Evolutionary conservation across 2,888 invertebrate species (phyloP).

Genomic region (Parnassius glacialis): DNA sequence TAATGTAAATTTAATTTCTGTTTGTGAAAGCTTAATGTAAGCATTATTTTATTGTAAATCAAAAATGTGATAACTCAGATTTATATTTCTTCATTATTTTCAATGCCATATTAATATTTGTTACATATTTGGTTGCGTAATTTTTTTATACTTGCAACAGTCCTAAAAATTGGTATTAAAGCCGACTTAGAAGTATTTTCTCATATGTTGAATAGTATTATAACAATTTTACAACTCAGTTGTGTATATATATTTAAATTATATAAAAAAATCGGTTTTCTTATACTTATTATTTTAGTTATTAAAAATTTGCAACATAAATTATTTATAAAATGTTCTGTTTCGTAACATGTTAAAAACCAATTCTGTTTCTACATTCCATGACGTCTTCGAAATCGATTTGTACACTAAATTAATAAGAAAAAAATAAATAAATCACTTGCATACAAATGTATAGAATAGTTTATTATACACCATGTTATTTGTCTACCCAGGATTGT

Average conservation of each 20-base stretch:
- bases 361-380: slow-evolving; percentile 17
- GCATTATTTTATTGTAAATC: slow-evolving; percentile 10
- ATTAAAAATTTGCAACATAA: slow-evolving; percentile 2
- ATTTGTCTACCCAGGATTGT: too few species aligned
- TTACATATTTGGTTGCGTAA: neutral
- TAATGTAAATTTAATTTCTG: slow-evolving; percentile 1
- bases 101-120: too few species aligned
- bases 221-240: slow-evolving; percentile 7
- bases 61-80: slow-evolving; percentile 16
- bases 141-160: neutral
- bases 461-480: neutral
- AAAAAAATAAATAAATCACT: slow-evolving; percentile 4
- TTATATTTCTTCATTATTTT: neutral
- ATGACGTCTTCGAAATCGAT: slow-evolving; percentile 6
- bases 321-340: neutral
- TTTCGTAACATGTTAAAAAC: neutral
- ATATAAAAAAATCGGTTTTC: slow-evolving; percentile 5
- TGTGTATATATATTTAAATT: slow-evolving; percentile 14
- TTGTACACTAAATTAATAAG: slow-evolving; percentile 2
- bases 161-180: neutral
- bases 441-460: slow-evolving; percentile 7
- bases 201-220: slow-evolving; percentile 6
- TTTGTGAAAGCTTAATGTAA: slow-evolving; percentile 12
- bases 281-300: slow-evolving; percentile 13
- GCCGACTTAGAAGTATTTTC: neutral